Conservation (phyloP, 2,113 vertebrate species). For the Aphyosemion australe region DNA sequence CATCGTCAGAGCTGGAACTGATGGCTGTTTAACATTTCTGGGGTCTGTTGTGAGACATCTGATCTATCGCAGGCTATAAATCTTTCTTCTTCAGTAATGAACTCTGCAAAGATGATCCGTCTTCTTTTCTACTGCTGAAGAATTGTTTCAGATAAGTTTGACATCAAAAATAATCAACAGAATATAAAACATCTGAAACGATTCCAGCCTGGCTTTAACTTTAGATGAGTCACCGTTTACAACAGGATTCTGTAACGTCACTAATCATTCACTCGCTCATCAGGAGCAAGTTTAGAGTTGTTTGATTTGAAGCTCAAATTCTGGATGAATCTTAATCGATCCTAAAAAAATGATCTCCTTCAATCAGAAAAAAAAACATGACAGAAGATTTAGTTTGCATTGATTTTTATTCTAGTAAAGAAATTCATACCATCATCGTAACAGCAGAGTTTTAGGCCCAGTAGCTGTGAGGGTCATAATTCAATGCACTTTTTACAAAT, state of each 20-base stretch:
- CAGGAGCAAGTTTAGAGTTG: no score
- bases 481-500: no score
- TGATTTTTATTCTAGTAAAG: no score
- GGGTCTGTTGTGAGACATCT: constrained; percentile 35
- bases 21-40: constrained; percentile 32
- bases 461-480: no score
- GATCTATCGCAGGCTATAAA: constrained; percentile 50
- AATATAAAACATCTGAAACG: not conserved
- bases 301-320: no score
- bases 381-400: no score
- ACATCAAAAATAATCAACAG: constrained; percentile 18
- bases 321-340: no score
- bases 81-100: constrained; percentile 40
- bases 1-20: constrained; percentile 32
- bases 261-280: no score
- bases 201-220: not conserved
- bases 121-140: constrained; percentile 18
- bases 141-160: constrained; percentile 20
- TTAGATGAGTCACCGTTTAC: not conserved
- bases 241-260: not conserved
- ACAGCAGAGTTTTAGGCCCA: no score
- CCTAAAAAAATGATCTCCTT: no score
- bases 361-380: no score
- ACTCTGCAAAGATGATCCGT: constrained; percentile 9
- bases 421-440: no score